Base-by-base conservation (phyloP, 1,140 invertebrate genomes). In the Drosophila suzukii region DNA sequence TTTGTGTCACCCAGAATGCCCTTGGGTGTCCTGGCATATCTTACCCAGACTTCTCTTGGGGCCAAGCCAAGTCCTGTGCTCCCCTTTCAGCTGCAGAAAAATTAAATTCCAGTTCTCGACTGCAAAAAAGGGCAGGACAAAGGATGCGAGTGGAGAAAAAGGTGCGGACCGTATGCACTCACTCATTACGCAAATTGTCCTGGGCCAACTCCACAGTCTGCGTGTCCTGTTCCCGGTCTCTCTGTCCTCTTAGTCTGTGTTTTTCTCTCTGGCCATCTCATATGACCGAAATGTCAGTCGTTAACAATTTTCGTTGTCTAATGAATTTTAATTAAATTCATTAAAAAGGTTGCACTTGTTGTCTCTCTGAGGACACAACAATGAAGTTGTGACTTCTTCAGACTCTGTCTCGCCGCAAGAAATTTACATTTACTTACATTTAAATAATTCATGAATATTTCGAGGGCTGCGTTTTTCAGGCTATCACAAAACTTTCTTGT, bases 311-410 rank as follows among this genome's bases (percentile, higher is more conserved):
- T 65, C 58, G 44, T 50, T 60, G 72, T 74, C 60, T 60, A 68
- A 78, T 78, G 75, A 85, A 86, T 85, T 84, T 85, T 81, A 86
- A 85, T 85, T 81, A 86, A 86, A 86, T 86, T 78, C 78, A 85
- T 86, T 86, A 78, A 62, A 77, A 60, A 63, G 27, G 13, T 44
- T 79, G 70, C 55, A 49, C 34, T 56, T 38, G 36, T 34, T 53
- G 39, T 34, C 20, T 47, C 36, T 43, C 51, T 15, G 36, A 41
- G 44, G 60, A 15, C 38, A 6, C 44, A 15, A 12, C 47, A 30
- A 36, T 51, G 36, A 43, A n/a, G 56, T 8, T 63, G 27, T 17
- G 58, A 24, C 44, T 12, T 24, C 46, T 34, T 34, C 24, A 30
- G 27, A 32, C 36, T 24, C 59, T 24, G 53, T 57, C 46, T 32